Percentiles rank a stretch among this genome's conserved stretches.
phyloP scores from a whole-genome alignment of 2,888 invertebrate species.

The Catocala nupta region DNA sequence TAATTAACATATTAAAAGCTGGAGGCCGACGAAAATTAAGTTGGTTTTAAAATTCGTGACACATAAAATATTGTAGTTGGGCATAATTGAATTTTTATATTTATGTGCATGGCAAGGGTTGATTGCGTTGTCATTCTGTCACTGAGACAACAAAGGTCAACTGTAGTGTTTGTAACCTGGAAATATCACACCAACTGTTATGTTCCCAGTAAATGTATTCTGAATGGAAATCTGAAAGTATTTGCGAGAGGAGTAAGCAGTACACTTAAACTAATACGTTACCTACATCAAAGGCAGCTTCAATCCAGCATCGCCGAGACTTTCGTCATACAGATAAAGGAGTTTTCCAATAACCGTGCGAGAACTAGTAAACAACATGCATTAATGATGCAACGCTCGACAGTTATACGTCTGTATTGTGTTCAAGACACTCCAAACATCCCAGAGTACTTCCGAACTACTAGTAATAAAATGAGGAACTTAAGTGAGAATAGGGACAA shows the following conservation, averaged over 20 bases:
- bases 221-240: constrained; percentile 2
- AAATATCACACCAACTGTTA: constrained; percentile 3
- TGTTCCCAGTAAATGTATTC: neutral
- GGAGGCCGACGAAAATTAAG: neutral
- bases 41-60: constrained; percentile 1
- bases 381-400: constrained; percentile 49
- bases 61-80: neutral
- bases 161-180: neutral
- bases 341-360: constrained; percentile 46
- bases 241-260: neutral
- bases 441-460: constrained; percentile 43
- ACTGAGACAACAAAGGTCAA: constrained; percentile 40
- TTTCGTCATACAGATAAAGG: constrained; percentile 27
- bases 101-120: constrained; percentile 14
- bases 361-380: constrained; percentile 50
- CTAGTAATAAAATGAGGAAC: constrained; percentile 41
- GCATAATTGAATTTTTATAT: constrained; percentile 36
- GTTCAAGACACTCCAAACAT: constrained; percentile 42
- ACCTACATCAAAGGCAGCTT: constrained; percentile 6
- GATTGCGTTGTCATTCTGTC: constrained; percentile 36
- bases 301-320: neutral
- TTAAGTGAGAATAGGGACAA: constrained; percentile 22
- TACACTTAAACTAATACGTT: constrained; percentile 2
- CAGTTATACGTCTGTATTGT: constrained; percentile 38
- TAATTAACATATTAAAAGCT: constrained; percentile 1